Evolutionary conservation across 2,797 vertebrate genomes (phyloP).

Genomic region (Halcyon smyrnensis): DNA sequence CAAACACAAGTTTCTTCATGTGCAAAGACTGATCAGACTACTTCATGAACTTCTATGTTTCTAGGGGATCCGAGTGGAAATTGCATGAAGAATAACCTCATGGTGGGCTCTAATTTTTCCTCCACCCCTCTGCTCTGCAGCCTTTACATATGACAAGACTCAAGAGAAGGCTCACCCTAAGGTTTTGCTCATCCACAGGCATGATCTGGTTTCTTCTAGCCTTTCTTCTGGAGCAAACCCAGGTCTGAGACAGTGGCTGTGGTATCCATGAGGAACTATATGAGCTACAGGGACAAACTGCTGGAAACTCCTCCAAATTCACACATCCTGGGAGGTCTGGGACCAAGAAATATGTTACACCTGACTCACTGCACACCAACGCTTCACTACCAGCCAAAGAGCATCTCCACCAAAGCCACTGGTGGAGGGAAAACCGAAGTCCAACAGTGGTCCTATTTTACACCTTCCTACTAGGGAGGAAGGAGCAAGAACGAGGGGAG

Average conservation of each 20-base stretch:
- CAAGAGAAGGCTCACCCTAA: neutral
- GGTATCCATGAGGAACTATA: neutral
- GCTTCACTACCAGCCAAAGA: rapidly evolving
- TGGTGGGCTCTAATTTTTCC: neutral
- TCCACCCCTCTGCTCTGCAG: neutral
- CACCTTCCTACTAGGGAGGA: neutral
- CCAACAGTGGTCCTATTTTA: neutral
- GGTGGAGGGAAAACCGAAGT: neutral
- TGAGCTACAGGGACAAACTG: neutral
- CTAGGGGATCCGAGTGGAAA: neutral
- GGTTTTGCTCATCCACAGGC: rapidly evolving
- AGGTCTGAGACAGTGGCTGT: neutral
- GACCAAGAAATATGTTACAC: rapidly evolving
- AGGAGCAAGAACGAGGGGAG: neutral
- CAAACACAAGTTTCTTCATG: neutral
- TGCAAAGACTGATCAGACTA: neutral
- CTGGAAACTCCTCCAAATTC: neutral
- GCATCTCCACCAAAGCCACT: neutral
- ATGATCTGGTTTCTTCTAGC: neutral
- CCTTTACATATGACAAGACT: neutral
- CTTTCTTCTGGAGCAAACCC: neutral
- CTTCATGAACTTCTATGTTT: neutral
- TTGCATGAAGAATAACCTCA: neutral
- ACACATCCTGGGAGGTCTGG: neutral
- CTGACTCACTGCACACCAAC: rapidly evolving